Evolutionary conservation across 2,797 vertebrate genomes (phyloP).

Genomic region (Danio aesculapii): DNA sequence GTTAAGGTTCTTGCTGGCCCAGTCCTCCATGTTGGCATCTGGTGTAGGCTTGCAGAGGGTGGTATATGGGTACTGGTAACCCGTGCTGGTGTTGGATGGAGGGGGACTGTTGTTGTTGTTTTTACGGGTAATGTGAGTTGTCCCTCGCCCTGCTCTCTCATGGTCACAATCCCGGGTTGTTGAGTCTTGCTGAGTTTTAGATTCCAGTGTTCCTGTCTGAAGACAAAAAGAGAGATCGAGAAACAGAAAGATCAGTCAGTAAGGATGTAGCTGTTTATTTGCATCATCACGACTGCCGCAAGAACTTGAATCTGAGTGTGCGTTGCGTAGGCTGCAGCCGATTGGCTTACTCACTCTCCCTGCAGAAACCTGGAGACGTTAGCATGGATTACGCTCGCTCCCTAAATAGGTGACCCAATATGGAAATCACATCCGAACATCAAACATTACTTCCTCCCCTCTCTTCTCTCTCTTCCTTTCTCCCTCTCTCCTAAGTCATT

Average conservation of each 20-base stretch:
- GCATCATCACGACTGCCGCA: slow-evolving; percentile 25
- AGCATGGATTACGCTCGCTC: slow-evolving; percentile 47
- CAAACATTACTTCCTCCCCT: slow-evolving; percentile 43
- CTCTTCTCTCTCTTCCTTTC: not conserved
- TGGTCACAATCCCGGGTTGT: slow-evolving; percentile 49
- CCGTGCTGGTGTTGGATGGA: slow-evolving; percentile 58
- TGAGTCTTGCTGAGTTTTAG: slow-evolving; percentile 69
- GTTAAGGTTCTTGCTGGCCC: slow-evolving; percentile 85
- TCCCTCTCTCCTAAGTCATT: not conserved
- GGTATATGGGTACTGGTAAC: slow-evolving; percentile 75
- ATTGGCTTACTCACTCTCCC: slow-evolving; percentile 50
- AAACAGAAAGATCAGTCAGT: slow-evolving; percentile 20
- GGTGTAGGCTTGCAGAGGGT: slow-evolving; percentile 79
- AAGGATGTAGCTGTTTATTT: slow-evolving; percentile 5
- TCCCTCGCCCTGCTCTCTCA: slow-evolving; percentile 17
- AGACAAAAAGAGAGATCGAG: slow-evolving; percentile 13
- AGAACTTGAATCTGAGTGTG: slow-evolving; percentile 5
- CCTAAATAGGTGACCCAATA: slow-evolving; percentile 63
- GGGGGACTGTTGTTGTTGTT: slow-evolving; percentile 21
- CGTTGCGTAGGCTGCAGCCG: slow-evolving; percentile 20
- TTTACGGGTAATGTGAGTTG: slow-evolving; percentile 27
- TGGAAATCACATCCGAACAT: slow-evolving; percentile 55
- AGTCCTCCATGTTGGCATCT: slow-evolving; percentile 80
- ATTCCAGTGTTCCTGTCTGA: slow-evolving; percentile 73
- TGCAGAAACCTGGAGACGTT: slow-evolving; percentile 53